Evolutionary conservation across 2,888 invertebrate genomes (phyloP).

Genomic region (Augiades crinisus): DNA sequence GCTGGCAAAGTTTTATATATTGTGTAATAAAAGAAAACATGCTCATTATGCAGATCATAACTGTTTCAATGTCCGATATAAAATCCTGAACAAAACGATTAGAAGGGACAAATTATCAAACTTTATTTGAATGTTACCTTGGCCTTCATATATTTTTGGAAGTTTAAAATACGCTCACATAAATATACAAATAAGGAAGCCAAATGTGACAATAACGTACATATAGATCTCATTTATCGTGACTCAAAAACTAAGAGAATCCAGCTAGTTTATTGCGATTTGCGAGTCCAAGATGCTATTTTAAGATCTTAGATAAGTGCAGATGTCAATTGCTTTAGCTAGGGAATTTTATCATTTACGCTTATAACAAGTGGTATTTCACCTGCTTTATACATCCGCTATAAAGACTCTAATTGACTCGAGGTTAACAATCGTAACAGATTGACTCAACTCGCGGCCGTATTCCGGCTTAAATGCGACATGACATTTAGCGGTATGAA

Average conservation of each 20-base stretch:
- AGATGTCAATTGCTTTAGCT: constrained; percentile 16
- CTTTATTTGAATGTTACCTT: too few species aligned
- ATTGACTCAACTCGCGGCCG: constrained; percentile 8
- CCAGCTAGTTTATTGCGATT: neutral
- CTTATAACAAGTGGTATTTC: constrained; percentile 13
- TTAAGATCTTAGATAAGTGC: constrained; percentile 19
- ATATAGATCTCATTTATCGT: too few species aligned
- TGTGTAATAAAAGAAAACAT: too few species aligned
- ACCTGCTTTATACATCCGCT: constrained; percentile 22
- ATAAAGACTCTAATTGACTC: constrained; percentile 29
- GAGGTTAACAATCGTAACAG: constrained; percentile 41
- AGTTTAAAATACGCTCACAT: too few species aligned
- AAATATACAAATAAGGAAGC: too few species aligned
- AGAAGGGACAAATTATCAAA: too few species aligned
- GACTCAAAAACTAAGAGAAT: neutral
- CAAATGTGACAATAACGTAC: too few species aligned
- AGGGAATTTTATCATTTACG: constrained; percentile 16
- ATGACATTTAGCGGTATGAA: constrained; percentile 74
- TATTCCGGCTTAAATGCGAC: constrained; percentile 57
- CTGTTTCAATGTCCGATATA: too few species aligned
- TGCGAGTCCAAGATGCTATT: constrained; percentile 10
- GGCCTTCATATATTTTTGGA: too few species aligned
- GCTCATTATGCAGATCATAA: too few species aligned
- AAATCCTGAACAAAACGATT: too few species aligned
- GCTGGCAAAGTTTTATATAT: too few species aligned